Base-by-base conservation (phyloP, 2,888 invertebrate genomes). In the Lasioglossum lativentre region DNA sequence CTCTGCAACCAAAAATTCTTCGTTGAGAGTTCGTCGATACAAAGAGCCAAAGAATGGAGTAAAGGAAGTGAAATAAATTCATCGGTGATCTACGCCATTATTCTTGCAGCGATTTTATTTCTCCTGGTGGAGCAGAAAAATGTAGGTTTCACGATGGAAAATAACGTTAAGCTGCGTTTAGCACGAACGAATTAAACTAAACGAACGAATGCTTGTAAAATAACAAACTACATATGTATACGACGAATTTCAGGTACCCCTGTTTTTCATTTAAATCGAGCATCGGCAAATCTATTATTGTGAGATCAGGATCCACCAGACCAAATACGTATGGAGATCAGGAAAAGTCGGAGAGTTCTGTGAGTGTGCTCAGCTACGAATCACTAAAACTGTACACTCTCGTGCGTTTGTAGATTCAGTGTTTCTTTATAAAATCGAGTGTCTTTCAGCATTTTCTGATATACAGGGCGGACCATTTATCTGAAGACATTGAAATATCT, bases 51-150 rank as follows among this genome's bases (percentile, higher is more conserved):
- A 52, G 34, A 30, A 4, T 10, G 42, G 14, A 34, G 30, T 16
- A n/a, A 42, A 6, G 38, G 14, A 4, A 23, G 47, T 19, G 10
- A 74, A 34, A 76, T 76, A 79, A 83, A 83, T 83, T 83, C 52
- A 6, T 27, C 75, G 34, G 1, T 77, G 76, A 75, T 74, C 77
- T 42, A 52, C 34, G 83, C 74, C 71, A 80, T 80, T 80, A 79
- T 85, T 85, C 59, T 73, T 34, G 40, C 78, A 45, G n/a, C 34
- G n/a, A 30, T 38, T n/a, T 63, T 56, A 72, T 78, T 82, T 56
- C 56, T 47, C 30, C 3, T 8, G 38, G 12, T n/a, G 45, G 30
- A 56, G 73, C 27, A 30, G 30, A 30, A 30, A 30, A 30, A 30
- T 16, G 63, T 16, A 30, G 27, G 14, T 4, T 38, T 16, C 38